Evolutionary conservation across 2,113 vertebrate species (phyloP).

Genomic region (Thermophis baileyi): DNA sequence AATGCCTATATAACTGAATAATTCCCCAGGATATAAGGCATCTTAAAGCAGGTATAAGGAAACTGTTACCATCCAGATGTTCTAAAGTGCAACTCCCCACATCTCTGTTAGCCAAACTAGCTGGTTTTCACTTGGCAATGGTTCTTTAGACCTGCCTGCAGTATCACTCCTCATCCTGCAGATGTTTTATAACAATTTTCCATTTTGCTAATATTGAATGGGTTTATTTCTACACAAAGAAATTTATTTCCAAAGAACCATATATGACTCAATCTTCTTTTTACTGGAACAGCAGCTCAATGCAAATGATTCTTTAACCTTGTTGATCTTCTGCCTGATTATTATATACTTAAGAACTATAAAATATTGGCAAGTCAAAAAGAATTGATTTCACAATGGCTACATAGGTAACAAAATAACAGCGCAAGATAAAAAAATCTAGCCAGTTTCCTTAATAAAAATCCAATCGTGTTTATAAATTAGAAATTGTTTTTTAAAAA

Average conservation of each 20-base stretch:
- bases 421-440: neutral
- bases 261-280: slow-evolving; percentile 43
- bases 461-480: neutral
- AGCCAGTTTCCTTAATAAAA: slow-evolving; percentile 23
- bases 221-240: slow-evolving; percentile 10
- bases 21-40: neutral
- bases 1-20: neutral
- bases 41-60: neutral
- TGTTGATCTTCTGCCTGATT: slow-evolving; percentile 62
- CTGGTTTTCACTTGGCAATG: neutral
- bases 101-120: neutral
- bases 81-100: neutral
- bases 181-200: neutral
- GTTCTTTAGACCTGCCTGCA: neutral
- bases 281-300: slow-evolving; percentile 48
- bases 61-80: neutral
- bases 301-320: slow-evolving; percentile 59
- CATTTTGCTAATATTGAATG: neutral
- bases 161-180: neutral
- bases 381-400: slow-evolving; percentile 15
- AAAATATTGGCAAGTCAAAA: slow-evolving; percentile 22
- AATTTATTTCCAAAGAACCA: slow-evolving; percentile 38
- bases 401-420: slow-evolving; percentile 19
- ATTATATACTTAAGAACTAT: slow-evolving; percentile 45
- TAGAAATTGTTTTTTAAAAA: slow-evolving; percentile 22